Base-by-base conservation (phyloP, 2,797 vertebrate species). In the Acomys russatus region DNA sequence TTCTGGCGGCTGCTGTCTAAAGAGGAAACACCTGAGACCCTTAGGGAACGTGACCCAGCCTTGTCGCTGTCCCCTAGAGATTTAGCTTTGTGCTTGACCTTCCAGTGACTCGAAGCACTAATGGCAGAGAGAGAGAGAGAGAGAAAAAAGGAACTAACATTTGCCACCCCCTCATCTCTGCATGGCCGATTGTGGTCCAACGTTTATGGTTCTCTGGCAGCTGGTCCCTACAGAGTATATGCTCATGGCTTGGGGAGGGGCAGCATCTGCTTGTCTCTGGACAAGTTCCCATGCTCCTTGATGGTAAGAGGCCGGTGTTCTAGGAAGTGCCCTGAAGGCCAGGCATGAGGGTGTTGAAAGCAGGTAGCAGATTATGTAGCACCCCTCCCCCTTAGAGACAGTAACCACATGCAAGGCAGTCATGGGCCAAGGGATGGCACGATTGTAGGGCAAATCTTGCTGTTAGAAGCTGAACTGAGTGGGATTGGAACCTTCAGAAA, bases 1-100 rank as follows among this genome's bases (percentile, higher is more conserved):
- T 64, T 84, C 71, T 95, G 66, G 87, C 68, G 73, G 51, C 63
- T 22, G 68, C 44, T 89, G 35, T 56, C 51, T 25, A 44, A 82
- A 97, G 85, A 91, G 96, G 95, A 98, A 96, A 68, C 93, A 97
- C 70, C 88, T 95, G 94, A 97, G 70, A 94, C 38, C 6, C 71
- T 70, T 71, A 78, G 78, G 44, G 35, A n/a, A 35, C 6, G 1
- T 33, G 85, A 66, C 78, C 28, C 28, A 23, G 91, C 54, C 87
- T 82, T 61, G 23, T 30, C 68, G 35, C 15, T 25, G 22, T 44
- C 9, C n/a, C 94, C 94, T 30, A 78, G 92, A 78, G 84, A 33
- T 54, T 95, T 84, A 91, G 83, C 35, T 30, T 82, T 84, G 54
- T 91, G 33, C 22, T 68, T 83, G 77, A 8, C 22, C 90, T 94